Base-by-base conservation (phyloP, 30 jellyfish, hydroid and myxozoan species). In the Nemopilema nomurai region DNA sequence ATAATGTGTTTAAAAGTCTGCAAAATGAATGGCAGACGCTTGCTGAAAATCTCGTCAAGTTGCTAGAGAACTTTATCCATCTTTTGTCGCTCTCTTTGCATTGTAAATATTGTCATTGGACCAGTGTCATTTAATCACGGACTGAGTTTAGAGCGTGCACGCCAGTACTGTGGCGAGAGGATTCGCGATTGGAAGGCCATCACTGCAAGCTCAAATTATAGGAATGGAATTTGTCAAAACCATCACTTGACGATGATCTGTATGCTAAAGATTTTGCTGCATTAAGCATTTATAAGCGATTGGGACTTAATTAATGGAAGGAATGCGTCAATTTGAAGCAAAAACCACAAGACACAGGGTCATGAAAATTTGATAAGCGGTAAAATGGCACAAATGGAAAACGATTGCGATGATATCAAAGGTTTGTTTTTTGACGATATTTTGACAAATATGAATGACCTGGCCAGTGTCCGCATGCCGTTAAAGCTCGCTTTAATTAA, bases 41-140 rank as follows among this genome's bases (percentile, higher is more conserved):
- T 57, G 22, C 85, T 76, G 85, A 51, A 76, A 18, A 49, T 76
- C 85, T 76, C 85, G 49, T 76, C 85, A 76, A 1, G 22, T 62
- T 57, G 25, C 23, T 57, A 8, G 30, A 0, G 25, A 13, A 26
- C 23, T 76, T 51, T 52, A 32, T 28, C 74, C 76, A 24, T 51
- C 85, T 62, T 76, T 62, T 52, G 71, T 49, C 51, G 69, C 52
- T n/a, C 24, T 28, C 67, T 20, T 49, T 49, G 67, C 29, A 19
- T 19, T 76, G 85, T 49, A 76, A 76, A 76, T 29, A 51, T 20
- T 76, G 76, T 49, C 26, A 41, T 52, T 76, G 20, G 16, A 28
- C 69, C 64, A 32, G 69, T 49, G 74, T 49, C 85, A 76, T 74
- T 49, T 51, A 24, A 51, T 76, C 85, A 9, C 16, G 21, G 64